phyloP scores from a whole-genome alignment of 2,797 vertebrate species.

The Ceyx erithaca region DNA sequence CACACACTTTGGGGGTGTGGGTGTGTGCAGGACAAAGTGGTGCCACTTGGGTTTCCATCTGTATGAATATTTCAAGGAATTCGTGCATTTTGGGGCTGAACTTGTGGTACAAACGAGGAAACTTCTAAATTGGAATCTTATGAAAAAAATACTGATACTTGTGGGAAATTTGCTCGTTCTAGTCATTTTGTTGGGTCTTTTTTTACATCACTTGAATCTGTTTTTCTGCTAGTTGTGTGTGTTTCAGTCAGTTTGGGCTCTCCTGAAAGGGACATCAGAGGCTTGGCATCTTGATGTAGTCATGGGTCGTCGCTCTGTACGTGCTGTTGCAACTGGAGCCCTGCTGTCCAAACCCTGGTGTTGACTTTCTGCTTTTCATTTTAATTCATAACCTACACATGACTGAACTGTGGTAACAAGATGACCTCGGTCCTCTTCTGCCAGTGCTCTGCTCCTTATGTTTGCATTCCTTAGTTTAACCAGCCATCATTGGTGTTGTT shows the following conservation, averaged over 20 bases:
- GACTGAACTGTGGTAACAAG: not conserved
- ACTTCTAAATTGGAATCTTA: not conserved
- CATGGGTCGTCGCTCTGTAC: not conserved
- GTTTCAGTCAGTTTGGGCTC: not conserved
- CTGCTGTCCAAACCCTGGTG: fast-evolving
- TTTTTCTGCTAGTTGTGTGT: not conserved
- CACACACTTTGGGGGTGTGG: not conserved
- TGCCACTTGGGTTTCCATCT: not conserved
- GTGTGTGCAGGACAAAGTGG: not conserved
- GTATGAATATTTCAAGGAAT: not conserved
- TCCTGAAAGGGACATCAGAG: not conserved
- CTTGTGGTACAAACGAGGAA: not conserved
- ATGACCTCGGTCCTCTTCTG: not conserved
- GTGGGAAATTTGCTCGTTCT: not conserved
- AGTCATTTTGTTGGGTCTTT: not conserved
- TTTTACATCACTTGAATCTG: not conserved
- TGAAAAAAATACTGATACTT: not conserved
- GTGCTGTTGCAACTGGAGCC: not conserved
- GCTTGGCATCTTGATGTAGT: not conserved
- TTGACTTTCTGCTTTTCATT: not conserved
- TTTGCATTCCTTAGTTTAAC: not conserved
- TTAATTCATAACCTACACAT: not conserved
- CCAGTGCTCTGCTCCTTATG: not conserved
- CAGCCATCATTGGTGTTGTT: not conserved
- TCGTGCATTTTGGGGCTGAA: not conserved